Evolutionary conservation across 1,140 invertebrate genomes (phyloP), one percentile per base, ranked within the genome.

Genomic region (Aphaenogaster rudis): DNA sequence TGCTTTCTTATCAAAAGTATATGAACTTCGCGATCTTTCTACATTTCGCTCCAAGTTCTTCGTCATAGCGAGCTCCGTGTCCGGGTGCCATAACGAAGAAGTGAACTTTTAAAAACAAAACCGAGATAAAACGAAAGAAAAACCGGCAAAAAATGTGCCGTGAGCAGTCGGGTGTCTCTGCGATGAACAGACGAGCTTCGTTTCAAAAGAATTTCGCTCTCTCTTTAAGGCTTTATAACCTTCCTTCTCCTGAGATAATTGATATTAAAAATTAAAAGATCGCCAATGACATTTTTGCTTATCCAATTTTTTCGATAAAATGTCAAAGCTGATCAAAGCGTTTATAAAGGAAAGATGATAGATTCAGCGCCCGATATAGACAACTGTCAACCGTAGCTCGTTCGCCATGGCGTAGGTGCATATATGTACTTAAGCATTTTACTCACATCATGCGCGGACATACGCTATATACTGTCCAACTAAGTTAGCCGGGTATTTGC

Each of bases 341-440:
- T 80, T 69, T 42, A 42, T 15, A n/a, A 11, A 17, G 52, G 33
- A 45, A 72, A 52, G 50, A 17, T 54, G 39, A 67, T 67, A 28
- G 17, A 36, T 36, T 57, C 3, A 9, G 7, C 36, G 11, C 15
- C 50, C 39, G 39, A 50, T 82, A 9, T 48, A 63, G 54, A 50
- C n/a, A 54, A 54, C 13, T 84, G 86, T 63, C 86, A 36, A 64
- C 36, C 59, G 61, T 61, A 59, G 64, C 76, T 54, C 64, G 42
- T 57, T 82, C 50, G 36, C 33, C 61, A 57, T 74, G 64, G 15
- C 52, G 52, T 42, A 45, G 52, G 11, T 76, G 15, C 45, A 48
- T 69, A 74, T 69, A 74, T 78, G 48, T 76, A 74, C 79, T 86
- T 66, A 88, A 84, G 69, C 64, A 17, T 79, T 48, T 81, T 74